Base-by-base conservation (phyloP, 2,113 vertebrate species). In the Urocitellus parryii region DNA sequence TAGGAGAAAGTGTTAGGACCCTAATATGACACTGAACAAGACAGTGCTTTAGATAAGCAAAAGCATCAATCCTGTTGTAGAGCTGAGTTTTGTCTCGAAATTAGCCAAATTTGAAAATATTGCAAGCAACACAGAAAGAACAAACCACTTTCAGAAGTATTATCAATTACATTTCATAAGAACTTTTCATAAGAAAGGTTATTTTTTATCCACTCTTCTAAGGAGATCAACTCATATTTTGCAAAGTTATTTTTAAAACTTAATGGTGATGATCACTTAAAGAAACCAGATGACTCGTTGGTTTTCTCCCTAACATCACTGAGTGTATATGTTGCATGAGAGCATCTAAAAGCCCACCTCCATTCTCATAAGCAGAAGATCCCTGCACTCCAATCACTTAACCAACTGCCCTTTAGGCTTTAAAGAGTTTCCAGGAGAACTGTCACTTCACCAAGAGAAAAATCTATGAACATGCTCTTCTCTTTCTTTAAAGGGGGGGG, bases 381-480 rank as follows among this genome's bases (percentile, higher is more conserved):
- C 22, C 25, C n/a, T 4, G 4, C 0, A 56, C 13, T 74, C 37
- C 32, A 37, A 13, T 5, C 17, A 5, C 14, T 70, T 27, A 90
- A 45, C 18, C 24, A 48, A 79, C 39, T 89, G 10, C 29, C 42
- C 58, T 74, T n/a, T 10, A 74, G 51, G 9, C 10, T 86, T 12
- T 27, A 17, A 80, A 32, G 11, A 34, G 39, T 76, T 78, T 93
- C 42, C 8, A 37, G 16, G 8, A 91, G 32, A 78, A 25, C 34
- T 84, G 73, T 45, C 37, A 12, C 17, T 82, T 96, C 72, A 88
- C 34, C 53, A 68, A 94, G 63, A 93, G 56, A 79, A 70, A 91
- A 51, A 4, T 22, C 56, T 37, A 8, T 68, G 20, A 51, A 39
- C 18, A 18, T 24, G 29, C 4, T 51, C 20, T 13, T 27, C 14